Percentiles rank a stretch among this genome's conserved stretches.
phyloP scores from a whole-genome alignment of 1,140 invertebrate species.

The Drosophila oshimai region DNA sequence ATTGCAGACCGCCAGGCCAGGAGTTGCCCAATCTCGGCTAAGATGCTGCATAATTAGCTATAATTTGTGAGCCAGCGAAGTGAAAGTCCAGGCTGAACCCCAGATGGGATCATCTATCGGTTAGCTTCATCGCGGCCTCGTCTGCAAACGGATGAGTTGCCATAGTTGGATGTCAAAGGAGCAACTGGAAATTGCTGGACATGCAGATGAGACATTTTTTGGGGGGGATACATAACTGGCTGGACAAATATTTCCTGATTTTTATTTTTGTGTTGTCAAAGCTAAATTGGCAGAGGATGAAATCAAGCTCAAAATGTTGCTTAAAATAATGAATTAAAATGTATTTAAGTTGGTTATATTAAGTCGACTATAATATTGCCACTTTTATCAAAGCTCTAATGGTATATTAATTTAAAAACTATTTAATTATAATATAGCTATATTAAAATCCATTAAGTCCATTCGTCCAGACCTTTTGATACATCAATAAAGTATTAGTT shows the following conservation, averaged over 20 bases:
- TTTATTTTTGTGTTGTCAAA: neutral
- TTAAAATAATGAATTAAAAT: no score
- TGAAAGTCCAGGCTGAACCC: conserved; percentile 59
- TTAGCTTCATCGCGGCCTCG: neutral
- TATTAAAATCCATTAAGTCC: no score
- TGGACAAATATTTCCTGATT: neutral
- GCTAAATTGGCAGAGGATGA: neutral
- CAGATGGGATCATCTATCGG: conserved; percentile 31
- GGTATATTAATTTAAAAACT: no score
- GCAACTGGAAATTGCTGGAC: conserved; percentile 13
- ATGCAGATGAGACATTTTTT: conserved; percentile 15
- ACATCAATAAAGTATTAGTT: no score
- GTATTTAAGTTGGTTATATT: neutral
- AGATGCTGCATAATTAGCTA: conserved; percentile 78
- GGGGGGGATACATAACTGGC: conserved; percentile 4
- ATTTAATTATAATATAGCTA: no score
- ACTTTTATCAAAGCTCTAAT: no score
- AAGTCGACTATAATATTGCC: no score
- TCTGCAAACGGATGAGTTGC: neutral
- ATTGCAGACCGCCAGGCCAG: conserved; percentile 60
- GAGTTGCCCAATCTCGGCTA: conserved; percentile 72
- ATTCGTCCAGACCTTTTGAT: no score
- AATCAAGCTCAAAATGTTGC: no score
- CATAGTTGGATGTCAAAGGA: conserved; percentile 28
- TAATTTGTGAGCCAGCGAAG: conserved; percentile 67